Percentiles rank a stretch among this genome's conserved stretches.
Evolutionary conservation across 1,140 invertebrate species (phyloP).

Genomic region (Drosophila chauvacae): DNA sequence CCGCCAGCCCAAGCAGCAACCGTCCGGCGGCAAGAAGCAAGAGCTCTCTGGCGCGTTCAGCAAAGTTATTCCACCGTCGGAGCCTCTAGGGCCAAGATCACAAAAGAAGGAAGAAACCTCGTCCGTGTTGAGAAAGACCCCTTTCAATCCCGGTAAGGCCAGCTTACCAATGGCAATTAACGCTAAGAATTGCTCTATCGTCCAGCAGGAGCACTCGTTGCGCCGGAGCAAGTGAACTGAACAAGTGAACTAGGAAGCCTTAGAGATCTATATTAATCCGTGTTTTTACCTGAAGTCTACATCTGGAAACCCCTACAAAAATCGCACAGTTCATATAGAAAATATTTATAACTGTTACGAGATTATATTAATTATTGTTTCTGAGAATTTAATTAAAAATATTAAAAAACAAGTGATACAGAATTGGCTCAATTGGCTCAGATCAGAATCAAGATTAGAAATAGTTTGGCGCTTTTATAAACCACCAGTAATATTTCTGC

Average conservation of each 20-base stretch:
- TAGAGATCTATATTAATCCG: background rate
- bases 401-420: too few species aligned
- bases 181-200: background rate
- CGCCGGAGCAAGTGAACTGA: background rate
- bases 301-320: background rate
- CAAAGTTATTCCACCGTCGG: constrained; percentile 23
- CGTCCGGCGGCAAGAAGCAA: constrained; percentile 46
- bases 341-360: background rate
- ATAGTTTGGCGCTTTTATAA: background rate
- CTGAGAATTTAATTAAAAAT: background rate
- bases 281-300: background rate
- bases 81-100: constrained; percentile 5
- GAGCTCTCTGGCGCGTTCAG: background rate
- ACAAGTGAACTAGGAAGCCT: background rate
- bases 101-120: constrained; percentile 1
- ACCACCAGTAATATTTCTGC: background rate
- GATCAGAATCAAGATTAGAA: too few species aligned
- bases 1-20: constrained; percentile 73
- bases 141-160: background rate
- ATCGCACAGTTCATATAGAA: background rate
- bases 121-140: constrained; percentile 23
- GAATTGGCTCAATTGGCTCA: too few species aligned
- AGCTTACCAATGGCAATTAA: background rate
- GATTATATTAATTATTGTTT: background rate
- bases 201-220: background rate